phyloP scores from a whole-genome alignment of 1,140 invertebrate genomes.

The Macrocentrus cingulum region DNA sequence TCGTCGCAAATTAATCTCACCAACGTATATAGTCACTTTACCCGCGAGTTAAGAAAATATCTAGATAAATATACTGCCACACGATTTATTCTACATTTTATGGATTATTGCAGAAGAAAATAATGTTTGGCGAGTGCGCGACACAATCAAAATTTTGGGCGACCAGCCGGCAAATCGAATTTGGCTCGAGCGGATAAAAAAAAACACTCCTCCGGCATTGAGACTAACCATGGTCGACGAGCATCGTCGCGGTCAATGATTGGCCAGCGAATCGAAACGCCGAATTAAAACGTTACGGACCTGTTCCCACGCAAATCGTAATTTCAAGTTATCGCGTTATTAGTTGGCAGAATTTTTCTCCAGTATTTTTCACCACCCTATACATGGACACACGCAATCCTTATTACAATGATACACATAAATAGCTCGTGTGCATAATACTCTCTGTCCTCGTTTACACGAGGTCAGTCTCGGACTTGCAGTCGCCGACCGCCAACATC shows the following conservation, averaged over 20 bases:
- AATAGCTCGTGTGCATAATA: slow-evolving; percentile 20
- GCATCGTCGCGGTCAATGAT: slow-evolving; percentile 36
- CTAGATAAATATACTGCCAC: too few species aligned
- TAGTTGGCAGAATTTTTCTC: too few species aligned
- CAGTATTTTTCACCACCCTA: too few species aligned
- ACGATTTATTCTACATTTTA: too few species aligned
- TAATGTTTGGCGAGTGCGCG: background rate
- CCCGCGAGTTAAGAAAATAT: too few species aligned
- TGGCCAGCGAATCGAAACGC: slow-evolving; percentile 28
- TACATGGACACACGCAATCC: background rate
- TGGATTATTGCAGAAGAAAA: too few species aligned
- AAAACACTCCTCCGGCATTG: too few species aligned
- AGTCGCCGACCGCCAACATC: slow-evolving; percentile 1
- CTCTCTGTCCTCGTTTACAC: slow-evolving; percentile 24
- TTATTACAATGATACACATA: too few species aligned
- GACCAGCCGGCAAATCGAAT: slow-evolving; percentile 25
- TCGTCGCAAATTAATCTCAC: too few species aligned
- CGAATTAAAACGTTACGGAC: slow-evolving; percentile 30
- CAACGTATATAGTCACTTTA: too few species aligned
- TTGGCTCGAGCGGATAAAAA: slow-evolving; percentile 14
- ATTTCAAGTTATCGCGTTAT: slow-evolving; percentile 21
- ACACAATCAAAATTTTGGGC: slow-evolving; percentile 2
- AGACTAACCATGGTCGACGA: slow-evolving; percentile 33
- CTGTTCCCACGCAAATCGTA: slow-evolving; percentile 26
- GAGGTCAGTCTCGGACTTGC: slow-evolving; percentile 22